Evolutionary conservation across 2,888 invertebrate species (phyloP), one percentile per base, ranked within the genome.

Genomic region (Halictus quadricinctus): DNA sequence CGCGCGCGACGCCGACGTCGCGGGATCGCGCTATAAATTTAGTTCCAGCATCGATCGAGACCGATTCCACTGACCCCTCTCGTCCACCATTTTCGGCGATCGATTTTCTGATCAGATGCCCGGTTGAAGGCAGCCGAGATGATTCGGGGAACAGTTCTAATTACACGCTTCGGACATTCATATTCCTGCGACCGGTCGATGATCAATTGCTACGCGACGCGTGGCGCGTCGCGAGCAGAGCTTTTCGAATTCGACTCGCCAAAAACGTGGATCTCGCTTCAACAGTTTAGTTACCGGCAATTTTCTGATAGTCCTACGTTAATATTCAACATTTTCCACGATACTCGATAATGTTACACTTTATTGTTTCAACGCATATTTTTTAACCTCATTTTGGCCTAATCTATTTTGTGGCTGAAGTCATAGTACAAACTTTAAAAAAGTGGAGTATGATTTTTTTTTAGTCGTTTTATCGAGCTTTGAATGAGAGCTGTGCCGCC

Each of bases 1-100:
- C 58, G 72, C 77, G 54, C 66, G 29, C 64, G 66, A 48, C 79
- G 72, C 60, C 80, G 80, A 41, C 77, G 76, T 77, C 73, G 43
- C 66, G 25, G 58, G 60, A 73, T 81, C 77, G 73, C 43, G 72
- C 74, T 72, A 79, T 73, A 74, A 88, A 76, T 82, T 88, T 77
- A 81, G 69, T 72, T 70, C 43, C 70, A 29, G 21, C 76, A 77
- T 87, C 85, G 79, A 87, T 88, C 77, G 79, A 41, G 66, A 77
- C 50, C 81, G 81, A 84, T 76, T 41, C 41, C 64, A 76, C 73
- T 43, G 66, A 84, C 77, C 46, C 80, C 69, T 48, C 70, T 29
- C 48, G 48, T 78, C 72, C 46, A 36, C 48, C 48, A 36, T 76
- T 81, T 81, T 76, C 54, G 25, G 36, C 43, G 66, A 79, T 76